These are phyloP conservation scores for Hyles vespertilio DNA, from an alignment of 1,140 invertebrate species.

Conservation along the genomic window DNA sequence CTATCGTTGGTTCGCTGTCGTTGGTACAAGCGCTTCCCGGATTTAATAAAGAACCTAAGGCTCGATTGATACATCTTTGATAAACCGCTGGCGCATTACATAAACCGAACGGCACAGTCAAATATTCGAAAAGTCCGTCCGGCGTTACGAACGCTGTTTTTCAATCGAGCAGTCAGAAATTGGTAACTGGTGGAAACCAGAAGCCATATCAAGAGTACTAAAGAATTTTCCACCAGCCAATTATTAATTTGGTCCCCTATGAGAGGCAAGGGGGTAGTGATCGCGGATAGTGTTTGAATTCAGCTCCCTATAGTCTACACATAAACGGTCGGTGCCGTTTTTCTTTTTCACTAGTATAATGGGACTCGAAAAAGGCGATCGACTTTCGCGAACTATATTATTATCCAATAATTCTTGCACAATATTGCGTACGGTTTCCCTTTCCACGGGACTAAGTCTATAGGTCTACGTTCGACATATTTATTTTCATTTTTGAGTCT, in stretches of 20 bases:
- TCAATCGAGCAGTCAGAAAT: too few species aligned
- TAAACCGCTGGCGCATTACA: slow-evolving; percentile 21
- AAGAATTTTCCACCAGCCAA: slow-evolving; percentile 9
- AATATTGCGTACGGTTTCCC: slow-evolving; percentile 22
- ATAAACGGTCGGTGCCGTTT: slow-evolving; percentile 22
- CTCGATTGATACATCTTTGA: slow-evolving; percentile 33
- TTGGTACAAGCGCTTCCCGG: slow-evolving; percentile 1
- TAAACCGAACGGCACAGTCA: slow-evolving; percentile 28
- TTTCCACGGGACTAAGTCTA: slow-evolving; percentile 20
- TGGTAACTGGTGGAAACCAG: too few species aligned
- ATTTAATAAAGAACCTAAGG: slow-evolving; percentile 12
- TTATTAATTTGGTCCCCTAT: slow-evolving; percentile 25
- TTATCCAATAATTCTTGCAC: slow-evolving; percentile 18
- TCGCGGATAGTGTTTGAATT: slow-evolving; percentile 9
- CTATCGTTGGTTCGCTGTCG: neutral
- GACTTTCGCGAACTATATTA: slow-evolving; percentile 49
- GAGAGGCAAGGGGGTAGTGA: slow-evolving; percentile 20
- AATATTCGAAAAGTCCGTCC: slow-evolving; percentile 26
- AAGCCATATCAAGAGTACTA: slow-evolving; percentile 23
- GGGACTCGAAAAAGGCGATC: slow-evolving; percentile 34
- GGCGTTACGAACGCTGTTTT: slow-evolving; percentile 58
- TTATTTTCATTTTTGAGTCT: slow-evolving; percentile 20
- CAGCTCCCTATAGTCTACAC: slow-evolving; percentile 24
- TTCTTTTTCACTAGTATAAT: slow-evolving; percentile 29
- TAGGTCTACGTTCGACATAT: slow-evolving; percentile 24